These are phyloP conservation scores for Hymenopus coronatus DNA, from an alignment of 2,888 invertebrate species.

Conservation along the genomic window DNA sequence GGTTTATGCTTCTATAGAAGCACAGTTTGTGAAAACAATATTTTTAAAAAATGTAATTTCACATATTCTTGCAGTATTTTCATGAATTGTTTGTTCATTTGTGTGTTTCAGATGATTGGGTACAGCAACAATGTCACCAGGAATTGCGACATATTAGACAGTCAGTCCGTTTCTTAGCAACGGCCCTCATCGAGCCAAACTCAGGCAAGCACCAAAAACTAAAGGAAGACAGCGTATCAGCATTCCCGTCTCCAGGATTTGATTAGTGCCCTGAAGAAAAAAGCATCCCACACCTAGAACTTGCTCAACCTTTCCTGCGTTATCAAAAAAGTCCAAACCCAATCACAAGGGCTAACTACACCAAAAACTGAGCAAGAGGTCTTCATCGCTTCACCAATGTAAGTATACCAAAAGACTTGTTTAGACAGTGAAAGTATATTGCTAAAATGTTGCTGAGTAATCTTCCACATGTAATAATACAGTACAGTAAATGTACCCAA, in stretches of 20 bases:
- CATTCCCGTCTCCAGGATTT: background rate
- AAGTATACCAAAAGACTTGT: background rate
- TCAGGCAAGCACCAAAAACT: background rate
- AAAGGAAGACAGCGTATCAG: background rate
- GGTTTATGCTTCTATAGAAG: too few species aligned
- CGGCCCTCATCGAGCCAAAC: background rate
- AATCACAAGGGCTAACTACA: background rate
- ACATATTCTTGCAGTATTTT: too few species aligned
- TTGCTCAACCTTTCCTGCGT: background rate
- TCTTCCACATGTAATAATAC: too few species aligned
- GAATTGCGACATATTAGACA: constrained; percentile 19
- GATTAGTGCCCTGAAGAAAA: background rate
- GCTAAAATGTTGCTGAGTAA: too few species aligned
- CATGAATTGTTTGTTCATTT: background rate
- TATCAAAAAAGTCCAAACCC: background rate
- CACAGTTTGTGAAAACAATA: too few species aligned
- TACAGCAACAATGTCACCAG: background rate
- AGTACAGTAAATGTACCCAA: too few species aligned
- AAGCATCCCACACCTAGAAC: background rate
- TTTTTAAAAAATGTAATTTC: too few species aligned
- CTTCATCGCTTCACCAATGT: background rate
- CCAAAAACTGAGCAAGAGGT: background rate
- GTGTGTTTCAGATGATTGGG: constrained; percentile 22
- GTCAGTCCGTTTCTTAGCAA: constrained; percentile 27
- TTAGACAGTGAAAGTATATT: too few species aligned